Conservation (phyloP, 2,797 vertebrate species). For the Crypturellus tataupa region DNA sequence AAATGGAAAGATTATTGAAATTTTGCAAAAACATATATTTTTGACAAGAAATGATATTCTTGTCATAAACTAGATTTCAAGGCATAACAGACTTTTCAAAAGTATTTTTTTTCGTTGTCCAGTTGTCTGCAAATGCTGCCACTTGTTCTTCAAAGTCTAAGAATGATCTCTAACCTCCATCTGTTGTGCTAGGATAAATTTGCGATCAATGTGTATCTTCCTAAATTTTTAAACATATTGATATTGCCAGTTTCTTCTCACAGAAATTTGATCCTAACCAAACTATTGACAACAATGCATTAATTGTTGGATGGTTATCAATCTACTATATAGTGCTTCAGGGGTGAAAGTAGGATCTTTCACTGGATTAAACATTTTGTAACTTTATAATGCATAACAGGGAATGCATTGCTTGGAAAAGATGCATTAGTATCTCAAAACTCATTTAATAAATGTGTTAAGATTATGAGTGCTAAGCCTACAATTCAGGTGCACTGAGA, state of each 20-base stretch:
- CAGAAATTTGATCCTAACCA: neutral
- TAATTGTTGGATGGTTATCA: neutral
- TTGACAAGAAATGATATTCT: neutral
- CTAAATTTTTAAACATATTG: neutral
- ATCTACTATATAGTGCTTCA: neutral
- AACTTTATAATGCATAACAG: neutral
- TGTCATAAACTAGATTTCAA: neutral
- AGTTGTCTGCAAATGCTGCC: neutral
- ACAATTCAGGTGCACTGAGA: neutral
- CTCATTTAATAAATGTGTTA: neutral
- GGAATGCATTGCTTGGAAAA: neutral
- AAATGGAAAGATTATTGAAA: neutral
- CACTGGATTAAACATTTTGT: neutral
- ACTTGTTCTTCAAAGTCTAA: neutral
- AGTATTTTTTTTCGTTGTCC: neutral
- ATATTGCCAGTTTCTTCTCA: neutral
- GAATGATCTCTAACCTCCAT: neutral
- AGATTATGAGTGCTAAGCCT: neutral
- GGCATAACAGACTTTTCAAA: neutral
- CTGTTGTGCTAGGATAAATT: neutral
- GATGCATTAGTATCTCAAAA: neutral
- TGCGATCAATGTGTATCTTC: neutral
- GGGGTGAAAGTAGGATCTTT: neutral
- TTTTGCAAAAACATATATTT: neutral
- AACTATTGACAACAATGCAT: neutral